Base-by-base conservation (phyloP, 92 coral and sea anemone species). In the Paragorgia papillata region DNA sequence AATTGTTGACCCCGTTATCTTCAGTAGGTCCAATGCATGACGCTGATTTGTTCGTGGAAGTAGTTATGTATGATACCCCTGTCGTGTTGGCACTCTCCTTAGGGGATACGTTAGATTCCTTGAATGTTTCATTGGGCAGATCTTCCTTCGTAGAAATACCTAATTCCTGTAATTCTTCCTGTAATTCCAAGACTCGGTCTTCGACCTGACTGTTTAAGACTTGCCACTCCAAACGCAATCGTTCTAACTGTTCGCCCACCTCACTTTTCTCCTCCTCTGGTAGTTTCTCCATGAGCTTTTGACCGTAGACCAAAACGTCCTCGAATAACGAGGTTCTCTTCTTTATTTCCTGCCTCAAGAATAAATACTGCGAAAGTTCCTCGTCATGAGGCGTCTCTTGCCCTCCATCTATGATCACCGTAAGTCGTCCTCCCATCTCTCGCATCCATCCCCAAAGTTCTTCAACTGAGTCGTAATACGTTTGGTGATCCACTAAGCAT, bases 401-500 rank as follows among this genome's bases (percentile, higher is more conserved):
- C 2, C 78, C 54, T 37, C 74, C 76, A 8, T 85, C 85, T 7
- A 74, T 89, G 29, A 83, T 86, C 13, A 75, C 12, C 14, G 90
- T 87, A 0, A 95, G 76, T 27, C 83, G 66, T 30, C 79, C 86
- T 13, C 97, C 95, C 17, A 91, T 84, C 22, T 87, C 89, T 57
- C 87, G 99, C 90, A 95, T 86, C 97, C 99, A 95, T 20, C 76
- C 74, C 69, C 92, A 96, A 56, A 92, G 84, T 31, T 87, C 84
- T 77, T 95, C 99, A 21, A 95, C 89, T 43, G 86, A 83, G 40
- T 95, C 88, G 35, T 91, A 95, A 70, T 95, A 95, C 14, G 80
- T 87, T 27, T 96, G 79, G 54, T 95, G 99, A 60, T 91, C 90
- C 30, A 86, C 76, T 69, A 95, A 91, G 62, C 99, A 95, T 57